Percentiles rank a stretch among this genome's conserved stretches.
Evolutionary conservation across 2,797 vertebrate species (phyloP).

Genomic region (Pseudocheirus occidentalis): DNA sequence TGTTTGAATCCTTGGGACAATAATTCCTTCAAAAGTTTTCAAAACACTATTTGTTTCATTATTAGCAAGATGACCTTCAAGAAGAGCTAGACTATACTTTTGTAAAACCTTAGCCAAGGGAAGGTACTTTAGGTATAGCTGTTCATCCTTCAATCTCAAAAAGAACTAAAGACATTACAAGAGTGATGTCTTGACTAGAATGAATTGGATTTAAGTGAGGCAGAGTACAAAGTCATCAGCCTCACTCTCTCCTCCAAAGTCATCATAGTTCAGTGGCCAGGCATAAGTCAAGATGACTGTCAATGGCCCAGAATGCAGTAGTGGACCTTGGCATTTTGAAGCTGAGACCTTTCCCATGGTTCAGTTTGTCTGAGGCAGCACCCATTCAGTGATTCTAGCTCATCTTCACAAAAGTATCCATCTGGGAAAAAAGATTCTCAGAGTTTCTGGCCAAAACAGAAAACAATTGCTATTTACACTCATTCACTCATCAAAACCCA

Average conservation of each 20-base stretch:
- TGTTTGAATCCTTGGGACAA: background rate
- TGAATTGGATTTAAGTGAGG: no score
- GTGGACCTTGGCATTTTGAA: no score
- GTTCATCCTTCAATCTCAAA: no score
- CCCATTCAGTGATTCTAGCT: background rate
- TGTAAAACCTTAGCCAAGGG: background rate
- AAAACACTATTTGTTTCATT: background rate
- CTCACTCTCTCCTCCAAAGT: no score
- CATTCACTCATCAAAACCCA: background rate
- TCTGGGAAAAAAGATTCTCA: background rate
- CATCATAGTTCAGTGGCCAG: no score
- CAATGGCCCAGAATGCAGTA: no score
- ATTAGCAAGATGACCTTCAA: slow-evolving; percentile 35
- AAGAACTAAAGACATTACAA: no score
- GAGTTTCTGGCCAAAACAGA: background rate
- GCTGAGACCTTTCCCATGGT: background rate
- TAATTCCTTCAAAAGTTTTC: background rate
- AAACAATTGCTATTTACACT: background rate
- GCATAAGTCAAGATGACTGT: no score
- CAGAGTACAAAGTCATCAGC: no score
- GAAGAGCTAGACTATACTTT: background rate
- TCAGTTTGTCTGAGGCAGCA: background rate
- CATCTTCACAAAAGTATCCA: background rate
- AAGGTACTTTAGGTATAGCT: no score
- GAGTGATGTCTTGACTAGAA: no score